Base-by-base conservation (phyloP, 2,888 invertebrate genomes). In the Acanthosepion pharaonis region DNA sequence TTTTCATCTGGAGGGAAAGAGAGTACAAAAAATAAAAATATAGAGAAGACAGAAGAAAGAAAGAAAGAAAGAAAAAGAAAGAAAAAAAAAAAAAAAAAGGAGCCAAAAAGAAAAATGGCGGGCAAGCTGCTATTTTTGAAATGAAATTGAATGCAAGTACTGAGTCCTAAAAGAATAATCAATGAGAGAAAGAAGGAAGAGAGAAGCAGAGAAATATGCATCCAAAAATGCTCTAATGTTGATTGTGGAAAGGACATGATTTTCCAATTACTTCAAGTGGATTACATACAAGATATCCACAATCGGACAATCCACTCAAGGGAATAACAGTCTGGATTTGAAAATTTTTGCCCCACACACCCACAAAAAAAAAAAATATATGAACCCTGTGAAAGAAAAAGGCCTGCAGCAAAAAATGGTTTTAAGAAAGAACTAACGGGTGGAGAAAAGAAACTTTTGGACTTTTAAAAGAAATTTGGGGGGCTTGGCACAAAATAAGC, bases 191-290 rank as follows among this genome's bases (percentile, higher is more conserved):
- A 78, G 33, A 33, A 78, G 11, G 78, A 18, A 78, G n/a, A 33
- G 33, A 78, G 78, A n/a, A 78, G 11, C 33, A n/a, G 15, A 78
- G 11, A 78, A n/a, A 78, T 78, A 78, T 78, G 78, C 78, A 78
- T 78, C 78, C 78, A 78, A 78, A 78, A 78, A 78, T 78, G n/a
- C 11, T 78, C 78, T 33, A 78, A 78, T 78, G 78, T 78, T 11
- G 78, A 78, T 78, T 78, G 78, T 78, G 78, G n/a, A 78, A 78
- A 78, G 78, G 78, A 78, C 78, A 78, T 78, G 78, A 78, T 78
- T 78, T 78, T 78, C 78, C 78, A 78, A 78, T 78, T 78, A 78
- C 20, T 78, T 78, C 78, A 78, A 78, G 78, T 78, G 78, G 78
- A 78, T 78, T 78, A 78, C 78, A 78, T 78, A 78, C n/a, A 78